A percentile compares a stretch with the other conserved stretches of the same genome.
These are phyloP conservation scores for Pentalonia nigronervosa DNA, from an alignment of 1,140 invertebrate genomes.

Conservation along the genomic window DNA sequence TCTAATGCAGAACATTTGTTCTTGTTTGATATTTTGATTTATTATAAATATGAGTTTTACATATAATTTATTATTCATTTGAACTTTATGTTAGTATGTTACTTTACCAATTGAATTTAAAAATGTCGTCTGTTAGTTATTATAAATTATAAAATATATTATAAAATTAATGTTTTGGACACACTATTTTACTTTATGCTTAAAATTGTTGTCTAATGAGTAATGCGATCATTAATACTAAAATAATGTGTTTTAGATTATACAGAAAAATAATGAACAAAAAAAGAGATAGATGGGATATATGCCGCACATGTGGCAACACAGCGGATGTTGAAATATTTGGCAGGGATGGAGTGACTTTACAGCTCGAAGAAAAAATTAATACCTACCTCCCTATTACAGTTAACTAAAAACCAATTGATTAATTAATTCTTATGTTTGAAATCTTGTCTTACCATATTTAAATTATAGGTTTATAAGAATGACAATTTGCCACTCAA, in stretches of 20 bases:
- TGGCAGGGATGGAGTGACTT: conserved; percentile 41
- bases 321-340: conserved; percentile 51
- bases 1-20: neutral
- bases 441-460: neutral
- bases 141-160: neutral
- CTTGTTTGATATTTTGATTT: neutral
- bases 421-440: neutral
- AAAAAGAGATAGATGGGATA: conserved; percentile 48
- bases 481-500: conserved; percentile 45
- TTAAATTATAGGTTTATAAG: conserved; percentile 31
- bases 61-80: neutral
- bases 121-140: neutral
- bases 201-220: neutral
- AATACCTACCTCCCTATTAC: conserved; percentile 53
- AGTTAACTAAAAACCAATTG: neutral
- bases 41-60: neutral
- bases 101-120: neutral
- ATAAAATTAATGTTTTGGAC: too few species aligned
- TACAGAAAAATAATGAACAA: conserved; percentile 22
- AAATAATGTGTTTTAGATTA: conserved; percentile 9
- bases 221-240: neutral
- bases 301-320: conserved; percentile 46
- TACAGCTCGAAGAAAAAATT: conserved; percentile 55
- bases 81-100: neutral
- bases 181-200: neutral